Percentiles rank a stretch among this genome's conserved stretches.
Conservation (phyloP, 1,140 invertebrate species). For the Formica exsecta region DNA sequence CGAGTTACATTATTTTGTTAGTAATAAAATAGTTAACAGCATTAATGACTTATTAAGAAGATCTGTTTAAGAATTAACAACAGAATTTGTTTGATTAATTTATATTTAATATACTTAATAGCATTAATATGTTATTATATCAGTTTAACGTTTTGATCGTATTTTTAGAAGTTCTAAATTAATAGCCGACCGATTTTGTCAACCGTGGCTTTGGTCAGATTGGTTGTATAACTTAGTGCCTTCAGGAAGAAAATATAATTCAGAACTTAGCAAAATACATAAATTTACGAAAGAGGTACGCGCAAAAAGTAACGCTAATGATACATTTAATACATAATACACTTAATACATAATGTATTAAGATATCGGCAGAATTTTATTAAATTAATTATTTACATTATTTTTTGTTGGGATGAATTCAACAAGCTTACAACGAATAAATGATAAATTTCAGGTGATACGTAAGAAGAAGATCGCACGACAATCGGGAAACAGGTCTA, state of each 20-base stretch:
- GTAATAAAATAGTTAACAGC: background rate
- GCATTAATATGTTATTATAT: too few relatives aligned
- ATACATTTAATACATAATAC: background rate
- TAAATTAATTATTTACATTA: background rate
- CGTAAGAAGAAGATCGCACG: conserved; percentile 38
- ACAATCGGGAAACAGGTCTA: background rate
- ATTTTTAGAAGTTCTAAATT: conserved; percentile 31
- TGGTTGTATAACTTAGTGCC: conserved; percentile 66
- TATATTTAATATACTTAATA: too few relatives aligned
- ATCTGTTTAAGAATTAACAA: too few relatives aligned
- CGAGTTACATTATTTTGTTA: background rate
- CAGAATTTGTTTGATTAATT: too few relatives aligned
- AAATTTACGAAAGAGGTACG: conserved; percentile 87
- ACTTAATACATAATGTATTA: background rate
- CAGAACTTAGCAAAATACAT: conserved; percentile 86
- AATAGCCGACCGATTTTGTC: conserved; percentile 27
- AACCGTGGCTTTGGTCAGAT: conserved; percentile 60
- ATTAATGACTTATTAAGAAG: too few relatives aligned
- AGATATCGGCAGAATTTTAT: background rate
- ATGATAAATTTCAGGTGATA: conserved; percentile 57
- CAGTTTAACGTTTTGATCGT: background rate
- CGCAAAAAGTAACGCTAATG: background rate
- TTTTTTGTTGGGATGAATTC: background rate
- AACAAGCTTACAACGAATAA: background rate
- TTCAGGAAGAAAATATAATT: conserved; percentile 83